Evolutionary conservation across 1,140 invertebrate species (phyloP), one percentile per base, ranked within the genome.

Genomic region (Cardiocondyla obscurior): DNA sequence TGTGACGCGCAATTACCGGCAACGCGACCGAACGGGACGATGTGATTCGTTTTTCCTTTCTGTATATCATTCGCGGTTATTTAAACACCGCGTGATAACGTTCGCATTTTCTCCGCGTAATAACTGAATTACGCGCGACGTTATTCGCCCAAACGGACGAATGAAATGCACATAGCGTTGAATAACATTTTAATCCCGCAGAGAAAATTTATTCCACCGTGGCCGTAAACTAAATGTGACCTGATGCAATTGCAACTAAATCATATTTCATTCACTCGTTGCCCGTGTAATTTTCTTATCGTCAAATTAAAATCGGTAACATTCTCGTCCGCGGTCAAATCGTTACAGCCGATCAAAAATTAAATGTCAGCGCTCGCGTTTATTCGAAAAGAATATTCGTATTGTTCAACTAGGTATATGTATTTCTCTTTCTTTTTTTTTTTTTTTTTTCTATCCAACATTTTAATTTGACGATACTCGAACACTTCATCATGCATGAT

Each of bases 1-100:
- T 86, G 86, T 36, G 82, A 87, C 69, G 86, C 62, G 82, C 85
- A 87, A 87, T 87, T 87, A 87, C 85, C 33, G 74, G 82, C 85
- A 84, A 46, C 58, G 82, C 85, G 85, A 33, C 65, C 72, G 65
- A 83, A 83, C 84, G 74, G 73, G 51, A 72, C 69, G 49, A 51
- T 70, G 85, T 74, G 85, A 87, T 86, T 84, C 82, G 82, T 84
- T 87, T 81, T 81, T 84, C 67, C 49, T 74, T 81, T 36, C 57
- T 49, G 30, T 69, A 67, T 69, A 79, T 79, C 74, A 79, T 79
- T 53, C 74, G 74, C 46, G 74, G 74, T 79, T 79, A 69, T 79
- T 79, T 79, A 67, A 79, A 22, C 62, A 36, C 70, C 70, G 28
- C 25, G 53, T 73, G 70, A 73, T 73, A 73, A 73, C 70, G 28